Conservation (phyloP, 2,797 vertebrate species). For the Glossophaga mutica region DNA sequence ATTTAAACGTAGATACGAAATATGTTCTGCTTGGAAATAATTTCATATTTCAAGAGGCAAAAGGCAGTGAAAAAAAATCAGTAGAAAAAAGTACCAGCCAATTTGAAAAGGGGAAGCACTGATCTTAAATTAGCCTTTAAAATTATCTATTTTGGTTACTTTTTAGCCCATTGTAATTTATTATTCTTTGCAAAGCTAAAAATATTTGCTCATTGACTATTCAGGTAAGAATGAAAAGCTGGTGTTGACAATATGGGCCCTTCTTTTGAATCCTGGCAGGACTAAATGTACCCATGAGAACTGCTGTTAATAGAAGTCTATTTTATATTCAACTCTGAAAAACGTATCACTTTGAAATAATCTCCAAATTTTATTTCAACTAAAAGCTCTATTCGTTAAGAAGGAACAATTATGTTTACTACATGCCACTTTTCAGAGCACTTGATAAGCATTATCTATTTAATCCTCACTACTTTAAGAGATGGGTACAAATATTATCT, state of each 20-base stretch:
- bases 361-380: neutral
- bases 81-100: neutral
- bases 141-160: conserved; percentile 41
- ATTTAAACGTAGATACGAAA: neutral
- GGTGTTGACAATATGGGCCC: neutral
- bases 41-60: conserved; percentile 34
- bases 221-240: neutral
- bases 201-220: neutral
- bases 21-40: neutral
- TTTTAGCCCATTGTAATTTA: neutral
- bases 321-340: neutral
- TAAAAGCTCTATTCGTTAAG: neutral
- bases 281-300: neutral
- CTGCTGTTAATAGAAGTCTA: neutral
- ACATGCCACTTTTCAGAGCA: neutral
- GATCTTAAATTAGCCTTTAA: conserved; percentile 49
- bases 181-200: conserved; percentile 52
- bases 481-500: neutral
- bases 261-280: neutral
- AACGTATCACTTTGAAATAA: neutral
- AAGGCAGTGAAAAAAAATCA: neutral
- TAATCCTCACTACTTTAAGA: neutral
- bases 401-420: neutral
- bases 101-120: conserved; percentile 42
- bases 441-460: neutral